Conservation (phyloP, 2,797 vertebrate genomes). For the Knipowitschia caucasica region DNA sequence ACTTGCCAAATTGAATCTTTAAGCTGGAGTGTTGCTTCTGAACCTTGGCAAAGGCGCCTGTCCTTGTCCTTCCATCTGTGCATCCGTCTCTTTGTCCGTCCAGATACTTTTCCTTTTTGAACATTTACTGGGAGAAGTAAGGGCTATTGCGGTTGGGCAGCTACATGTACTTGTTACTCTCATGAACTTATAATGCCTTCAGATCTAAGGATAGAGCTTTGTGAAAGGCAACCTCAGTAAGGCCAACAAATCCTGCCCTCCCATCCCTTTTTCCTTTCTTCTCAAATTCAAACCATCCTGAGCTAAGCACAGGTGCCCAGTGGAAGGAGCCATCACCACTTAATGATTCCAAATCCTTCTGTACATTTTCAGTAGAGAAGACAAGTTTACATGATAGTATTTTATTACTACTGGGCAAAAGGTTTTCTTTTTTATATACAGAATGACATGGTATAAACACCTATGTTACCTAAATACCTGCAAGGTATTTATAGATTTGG, state of each 20-base stretch:
- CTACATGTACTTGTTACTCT: slow-evolving; percentile 71
- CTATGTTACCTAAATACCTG: slow-evolving; percentile 34
- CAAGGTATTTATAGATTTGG: slow-evolving; percentile 24
- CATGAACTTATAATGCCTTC: slow-evolving; percentile 74
- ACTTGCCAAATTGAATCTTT: slow-evolving; percentile 56
- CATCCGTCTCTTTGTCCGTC: slow-evolving; percentile 42
- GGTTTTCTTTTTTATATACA: slow-evolving; percentile 11
- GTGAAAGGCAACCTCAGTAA: slow-evolving; percentile 68
- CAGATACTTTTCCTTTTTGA: slow-evolving; percentile 65
- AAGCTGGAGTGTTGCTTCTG: slow-evolving; percentile 45
- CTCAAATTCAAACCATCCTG: slow-evolving; percentile 50
- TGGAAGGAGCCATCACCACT: slow-evolving; percentile 23
- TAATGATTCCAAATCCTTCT: slow-evolving; percentile 38
- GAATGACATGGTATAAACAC: slow-evolving; percentile 1
- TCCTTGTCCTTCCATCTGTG: slow-evolving; percentile 29
- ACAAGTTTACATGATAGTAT: slow-evolving; percentile 28
- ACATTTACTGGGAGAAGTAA: slow-evolving; percentile 77
- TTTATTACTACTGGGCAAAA: slow-evolving; percentile 12
- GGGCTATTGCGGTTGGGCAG: slow-evolving; percentile 83
- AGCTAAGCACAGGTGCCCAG: slow-evolving; percentile 66
- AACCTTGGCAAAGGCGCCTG: slow-evolving; percentile 35
- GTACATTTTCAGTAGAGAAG: slow-evolving; percentile 42
- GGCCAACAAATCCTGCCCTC: slow-evolving; percentile 56
- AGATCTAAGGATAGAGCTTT: slow-evolving; percentile 53
- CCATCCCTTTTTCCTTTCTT: slow-evolving; percentile 37